phyloP scores from a whole-genome alignment of 2,888 invertebrate species.

The Nomada fucata region DNA sequence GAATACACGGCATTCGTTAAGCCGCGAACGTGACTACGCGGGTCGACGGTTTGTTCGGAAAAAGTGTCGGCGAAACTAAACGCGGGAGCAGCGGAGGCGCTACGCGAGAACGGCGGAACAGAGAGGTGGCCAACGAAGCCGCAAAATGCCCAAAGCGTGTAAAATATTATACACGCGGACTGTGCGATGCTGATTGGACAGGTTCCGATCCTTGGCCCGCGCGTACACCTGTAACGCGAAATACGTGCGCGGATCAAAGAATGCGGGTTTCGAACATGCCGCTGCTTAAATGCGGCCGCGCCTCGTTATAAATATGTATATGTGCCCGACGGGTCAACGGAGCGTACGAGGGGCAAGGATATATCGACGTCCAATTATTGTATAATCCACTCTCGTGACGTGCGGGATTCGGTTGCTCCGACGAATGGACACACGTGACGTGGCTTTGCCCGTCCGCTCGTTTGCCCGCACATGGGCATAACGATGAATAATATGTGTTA shows the following conservation, averaged over 20 bases:
- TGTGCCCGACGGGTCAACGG: conserved; percentile 27
- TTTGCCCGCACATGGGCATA: conserved; percentile 48
- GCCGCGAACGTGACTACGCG: conserved; percentile 75
- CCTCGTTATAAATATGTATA: conserved; percentile 72
- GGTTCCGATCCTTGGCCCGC: conserved; percentile 17
- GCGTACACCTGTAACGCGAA: conserved; percentile 56
- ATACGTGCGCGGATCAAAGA: conserved; percentile 73
- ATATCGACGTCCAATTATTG: conserved; percentile 70
- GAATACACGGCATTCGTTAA: conserved; percentile 71
- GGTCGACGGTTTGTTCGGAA: conserved; percentile 46
- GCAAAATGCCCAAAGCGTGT: conserved; percentile 70
- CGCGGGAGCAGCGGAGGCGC: conserved; percentile 1
- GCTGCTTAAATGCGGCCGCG: conserved; percentile 64
- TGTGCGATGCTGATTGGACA: conserved; percentile 68
- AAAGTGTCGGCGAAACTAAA: conserved; percentile 36
- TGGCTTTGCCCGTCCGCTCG: conserved; percentile 53
- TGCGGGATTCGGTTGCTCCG: conserved; percentile 69
- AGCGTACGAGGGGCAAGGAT: conserved; percentile 54
- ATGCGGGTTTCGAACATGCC: conserved; percentile 49
- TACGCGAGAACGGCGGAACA: not conserved
- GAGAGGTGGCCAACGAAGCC: conserved; percentile 15
- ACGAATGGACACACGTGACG: conserved; percentile 61
- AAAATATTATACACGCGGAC: conserved; percentile 68
- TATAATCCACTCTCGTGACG: conserved; percentile 69
- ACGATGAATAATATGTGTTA: conserved; percentile 70